Conservation (phyloP, 2,888 invertebrate species). For the Quadroppia sp. region DNA sequence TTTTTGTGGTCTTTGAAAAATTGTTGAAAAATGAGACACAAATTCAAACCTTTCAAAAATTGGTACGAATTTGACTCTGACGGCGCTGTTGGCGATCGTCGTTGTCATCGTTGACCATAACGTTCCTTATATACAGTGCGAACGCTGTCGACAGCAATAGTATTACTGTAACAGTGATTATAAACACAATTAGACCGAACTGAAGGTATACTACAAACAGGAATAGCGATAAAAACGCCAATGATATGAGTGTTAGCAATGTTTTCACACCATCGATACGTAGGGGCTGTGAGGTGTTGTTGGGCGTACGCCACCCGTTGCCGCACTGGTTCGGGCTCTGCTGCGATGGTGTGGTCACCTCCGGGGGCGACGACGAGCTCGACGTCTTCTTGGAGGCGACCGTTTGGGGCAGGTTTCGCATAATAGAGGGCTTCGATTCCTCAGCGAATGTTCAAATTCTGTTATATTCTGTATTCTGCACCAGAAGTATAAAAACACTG, state of each 20-base stretch:
- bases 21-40: no score
- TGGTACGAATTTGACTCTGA: no score
- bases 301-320: not conserved
- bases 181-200: constrained; percentile 37
- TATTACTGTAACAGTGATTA: not conserved
- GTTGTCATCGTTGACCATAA: not conserved
- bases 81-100: not conserved
- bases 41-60: no score
- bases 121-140: not conserved
- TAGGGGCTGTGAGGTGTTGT: not conserved
- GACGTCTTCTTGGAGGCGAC: not conserved
- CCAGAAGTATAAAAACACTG: no score
- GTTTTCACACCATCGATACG: constrained; percentile 26
- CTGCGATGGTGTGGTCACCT: not conserved
- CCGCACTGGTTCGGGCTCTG: not conserved
- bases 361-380: not conserved
- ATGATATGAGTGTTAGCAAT: constrained; percentile 31
- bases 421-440: no score
- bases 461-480: no score
- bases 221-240: constrained; percentile 40
- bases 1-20: no score
- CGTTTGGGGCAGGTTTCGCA: constrained; percentile 28
- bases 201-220: constrained; percentile 37
- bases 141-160: not conserved
- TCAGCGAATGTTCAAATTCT: no score